Evolutionary conservation across 2,113 vertebrate species (phyloP).

Genomic region (Burhinus oedicnemus): DNA sequence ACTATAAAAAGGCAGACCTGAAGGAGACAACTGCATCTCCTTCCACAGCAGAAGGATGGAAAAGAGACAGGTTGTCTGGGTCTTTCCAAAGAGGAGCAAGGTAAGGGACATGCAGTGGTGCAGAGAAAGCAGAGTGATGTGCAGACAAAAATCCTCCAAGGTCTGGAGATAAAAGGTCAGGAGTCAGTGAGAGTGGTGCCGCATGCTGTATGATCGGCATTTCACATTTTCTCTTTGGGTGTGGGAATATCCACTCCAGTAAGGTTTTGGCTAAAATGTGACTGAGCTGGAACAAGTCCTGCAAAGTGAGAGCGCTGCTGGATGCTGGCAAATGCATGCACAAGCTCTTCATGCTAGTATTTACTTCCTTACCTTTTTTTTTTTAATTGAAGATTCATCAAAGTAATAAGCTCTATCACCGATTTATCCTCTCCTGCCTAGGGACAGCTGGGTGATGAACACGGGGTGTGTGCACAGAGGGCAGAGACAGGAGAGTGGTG

Average conservation of each 20-base stretch:
- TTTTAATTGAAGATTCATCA: neutral
- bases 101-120: neutral
- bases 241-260: neutral
- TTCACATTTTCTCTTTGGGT: neutral
- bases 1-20: neutral
- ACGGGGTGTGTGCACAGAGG: accelerated
- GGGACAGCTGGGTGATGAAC: neutral
- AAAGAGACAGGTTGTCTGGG: neutral
- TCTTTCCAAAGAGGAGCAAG: neutral
- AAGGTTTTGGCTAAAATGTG: neutral
- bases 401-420: neutral
- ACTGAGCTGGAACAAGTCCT: neutral
- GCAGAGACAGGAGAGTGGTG: neutral
- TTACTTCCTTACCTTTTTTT: neutral
- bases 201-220: accelerated
- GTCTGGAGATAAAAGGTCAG: slow-evolving; percentile 1
- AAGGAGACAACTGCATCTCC: neutral
- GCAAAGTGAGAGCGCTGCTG: neutral
- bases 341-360: neutral
- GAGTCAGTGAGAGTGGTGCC: neutral
- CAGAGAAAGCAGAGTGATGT: neutral
- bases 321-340: neutral
- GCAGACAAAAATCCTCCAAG: neutral
- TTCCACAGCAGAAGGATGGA: neutral
- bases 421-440: neutral